Percentiles rank a stretch among this genome's conserved stretches.
phyloP scores from a whole-genome alignment of 2,797 vertebrate species.

The Enteromius anoplus region DNA sequence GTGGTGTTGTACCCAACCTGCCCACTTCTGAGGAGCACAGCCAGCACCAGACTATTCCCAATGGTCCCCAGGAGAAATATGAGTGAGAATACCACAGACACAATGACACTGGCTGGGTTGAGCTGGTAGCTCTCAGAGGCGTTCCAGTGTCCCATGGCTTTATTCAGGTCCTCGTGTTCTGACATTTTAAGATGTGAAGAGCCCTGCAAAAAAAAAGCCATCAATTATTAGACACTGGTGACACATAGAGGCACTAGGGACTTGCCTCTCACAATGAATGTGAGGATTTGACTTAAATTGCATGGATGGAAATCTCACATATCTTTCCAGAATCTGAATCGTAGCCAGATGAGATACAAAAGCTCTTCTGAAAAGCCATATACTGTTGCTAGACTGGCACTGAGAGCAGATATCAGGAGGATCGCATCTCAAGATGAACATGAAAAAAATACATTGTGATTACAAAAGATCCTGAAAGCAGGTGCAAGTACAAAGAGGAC shows the following conservation, averaged over 20 bases:
- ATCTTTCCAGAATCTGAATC: neutral
- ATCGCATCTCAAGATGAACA: slow-evolving; percentile 22
- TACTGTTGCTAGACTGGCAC: neutral
- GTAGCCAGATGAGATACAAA: neutral
- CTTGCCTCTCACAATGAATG: neutral
- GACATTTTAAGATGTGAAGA: slow-evolving; percentile 71
- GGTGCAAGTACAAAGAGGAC: slow-evolving; percentile 1
- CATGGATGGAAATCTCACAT: neutral
- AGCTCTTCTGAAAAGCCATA: neutral
- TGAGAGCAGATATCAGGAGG: slow-evolving; percentile 1
- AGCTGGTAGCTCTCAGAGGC: slow-evolving; percentile 80
- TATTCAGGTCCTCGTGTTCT: slow-evolving; percentile 81
- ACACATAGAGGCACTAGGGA: neutral
- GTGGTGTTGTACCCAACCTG: slow-evolving; percentile 88
- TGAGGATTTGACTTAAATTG: neutral
- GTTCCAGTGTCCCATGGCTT: slow-evolving; percentile 74
- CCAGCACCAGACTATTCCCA: slow-evolving; percentile 88
- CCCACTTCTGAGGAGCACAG: slow-evolving; percentile 83
- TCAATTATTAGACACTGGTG: neutral
- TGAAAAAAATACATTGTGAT: slow-evolving; percentile 13
- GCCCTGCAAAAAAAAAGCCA: slow-evolving; percentile 38
- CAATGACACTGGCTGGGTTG: slow-evolving; percentile 83
- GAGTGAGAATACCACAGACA: slow-evolving; percentile 88
- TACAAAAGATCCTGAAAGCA: slow-evolving; percentile 33
- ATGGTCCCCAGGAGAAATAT: slow-evolving; percentile 88